Evolutionary conservation across 2,888 invertebrate genomes (phyloP), one percentile per base, ranked within the genome.

Genomic region (Cantharis rufa): DNA sequence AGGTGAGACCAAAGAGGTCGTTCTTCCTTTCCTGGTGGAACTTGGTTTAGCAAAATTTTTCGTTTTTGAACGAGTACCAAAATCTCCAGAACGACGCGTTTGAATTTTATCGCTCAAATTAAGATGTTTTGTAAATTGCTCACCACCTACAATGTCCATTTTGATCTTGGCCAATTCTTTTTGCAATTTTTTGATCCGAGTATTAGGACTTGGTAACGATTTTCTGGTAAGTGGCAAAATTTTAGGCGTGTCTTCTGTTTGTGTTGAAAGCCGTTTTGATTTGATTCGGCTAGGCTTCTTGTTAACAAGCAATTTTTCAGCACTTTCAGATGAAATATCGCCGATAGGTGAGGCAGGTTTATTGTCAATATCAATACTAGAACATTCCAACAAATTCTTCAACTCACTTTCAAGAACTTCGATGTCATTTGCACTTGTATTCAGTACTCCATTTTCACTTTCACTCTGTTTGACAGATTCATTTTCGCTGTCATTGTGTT

Each of bases 141-240:
- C 80, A 24, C 62, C 80, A 75, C 79, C 82, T 64, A 81, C 84
- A 80, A 80, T 80, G 62, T 81, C 77, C 72, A 81, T 80, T 70
- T 74, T 78, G 62, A 77, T 71, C 74, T 71, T 79, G 70, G 28
- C 84, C 82, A 70, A 77, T 71, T 81, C 79, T 18, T 74, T 74
- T 16, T 80, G 70, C 10, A 77, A 48, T 3, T 62, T 71, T n/a
- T 21, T 27, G 15, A 5, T 5, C 9, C 13, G 5, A 48, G n/a
- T n/a, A 48, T 48, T 48, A 48, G 48, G 1, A 9, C 13, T n/a
- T n/a, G n/a, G n/a, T 48, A 48, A n/a, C 9, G 48, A 48, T 48
- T 7, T 48, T n/a, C 48, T 48, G 2, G 2, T 2, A n/a, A 48
- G 7, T 1, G n/a, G n/a, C 9, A 9, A 48, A 48, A 48, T 7